Evolutionary conservation across 2,113 vertebrate species (phyloP).

Genomic region (Tragelaphus scriptus): DNA sequence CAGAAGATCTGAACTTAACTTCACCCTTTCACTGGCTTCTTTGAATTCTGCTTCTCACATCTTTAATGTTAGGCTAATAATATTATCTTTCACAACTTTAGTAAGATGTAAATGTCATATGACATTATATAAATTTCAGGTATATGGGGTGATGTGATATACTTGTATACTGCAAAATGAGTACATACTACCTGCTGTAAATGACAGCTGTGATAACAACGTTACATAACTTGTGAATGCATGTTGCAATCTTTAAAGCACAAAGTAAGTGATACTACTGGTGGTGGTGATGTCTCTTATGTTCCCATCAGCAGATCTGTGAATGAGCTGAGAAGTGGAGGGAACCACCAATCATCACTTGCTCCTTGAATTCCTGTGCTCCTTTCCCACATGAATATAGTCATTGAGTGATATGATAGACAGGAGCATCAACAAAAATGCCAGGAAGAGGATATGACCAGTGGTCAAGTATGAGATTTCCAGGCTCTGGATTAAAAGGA

Average conservation of each 20-base stretch:
- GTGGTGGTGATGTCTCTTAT: neutral
- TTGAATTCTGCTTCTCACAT: neutral
- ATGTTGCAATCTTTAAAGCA: neutral
- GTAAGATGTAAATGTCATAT: neutral
- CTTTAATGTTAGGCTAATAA: neutral
- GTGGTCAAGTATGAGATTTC: neutral
- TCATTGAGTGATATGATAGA: neutral
- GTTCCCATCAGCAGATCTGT: neutral
- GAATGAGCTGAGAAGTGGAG: neutral
- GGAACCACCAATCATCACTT: neutral
- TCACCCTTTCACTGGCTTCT: neutral
- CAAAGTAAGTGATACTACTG: neutral
- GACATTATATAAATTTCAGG: neutral
- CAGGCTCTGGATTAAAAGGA: neutral
- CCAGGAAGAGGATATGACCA: neutral
- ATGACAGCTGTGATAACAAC: neutral
- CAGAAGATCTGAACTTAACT: neutral
- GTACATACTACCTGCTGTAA: neutral
- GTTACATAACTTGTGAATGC: neutral
- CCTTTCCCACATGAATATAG: neutral
- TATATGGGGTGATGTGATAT: neutral
- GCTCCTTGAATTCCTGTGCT: neutral
- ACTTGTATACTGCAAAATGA: neutral
- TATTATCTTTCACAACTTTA: neutral
- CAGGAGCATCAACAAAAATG: neutral